Base-by-base conservation (phyloP, 2,888 invertebrate species). In the Listrodromus nycthemerus region DNA sequence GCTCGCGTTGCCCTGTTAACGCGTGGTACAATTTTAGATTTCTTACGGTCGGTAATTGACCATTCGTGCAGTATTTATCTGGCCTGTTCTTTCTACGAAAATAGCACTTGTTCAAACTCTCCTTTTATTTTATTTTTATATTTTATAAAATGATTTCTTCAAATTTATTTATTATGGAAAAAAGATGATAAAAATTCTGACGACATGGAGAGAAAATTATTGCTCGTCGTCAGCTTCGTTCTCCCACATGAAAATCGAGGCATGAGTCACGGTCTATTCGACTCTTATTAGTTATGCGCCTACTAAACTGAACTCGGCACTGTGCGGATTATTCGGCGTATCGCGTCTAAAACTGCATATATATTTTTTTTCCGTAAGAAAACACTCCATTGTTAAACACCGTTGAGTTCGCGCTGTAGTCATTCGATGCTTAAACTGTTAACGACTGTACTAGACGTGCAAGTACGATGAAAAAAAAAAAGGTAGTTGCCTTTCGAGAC, bases 141-240 rank as follows among this genome's bases (percentile, higher is more conserved):
- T 45, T 4, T 45, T 16, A 16, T 45, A 45, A 16, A 45, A 16
- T 5, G 16, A 45, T 16, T 16, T 16, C 13, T 45, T 45, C 5
- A 45, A 45, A 45, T 45, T 45, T 45, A 45, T 45, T 16, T 16
- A 45, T 45, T 16, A 16, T 16, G 13, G 55, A 24, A 24, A 1
- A 13, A 55, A 24, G 10, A 24, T 24, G 13, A 24, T 10, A 24
- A 55, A 55, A 21, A 3, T 24, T 3, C 33, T 37, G 13, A 16
- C 37, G n/a, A 19, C 48, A 66, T 55, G 33, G 63, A 69, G 77
- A 45, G 45, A 83, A 63, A 24, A 67, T 80, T 76, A 83, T 83
- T 80, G 80, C 63, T 75, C 73, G 83, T 77, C 67, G 76, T 33
- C 73, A 80, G 80, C 73, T 69, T 83, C 63, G 83, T 83, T 77